Evolutionary conservation across 2,797 vertebrate species (phyloP).

Genomic region (Megaceryle alcyon): DNA sequence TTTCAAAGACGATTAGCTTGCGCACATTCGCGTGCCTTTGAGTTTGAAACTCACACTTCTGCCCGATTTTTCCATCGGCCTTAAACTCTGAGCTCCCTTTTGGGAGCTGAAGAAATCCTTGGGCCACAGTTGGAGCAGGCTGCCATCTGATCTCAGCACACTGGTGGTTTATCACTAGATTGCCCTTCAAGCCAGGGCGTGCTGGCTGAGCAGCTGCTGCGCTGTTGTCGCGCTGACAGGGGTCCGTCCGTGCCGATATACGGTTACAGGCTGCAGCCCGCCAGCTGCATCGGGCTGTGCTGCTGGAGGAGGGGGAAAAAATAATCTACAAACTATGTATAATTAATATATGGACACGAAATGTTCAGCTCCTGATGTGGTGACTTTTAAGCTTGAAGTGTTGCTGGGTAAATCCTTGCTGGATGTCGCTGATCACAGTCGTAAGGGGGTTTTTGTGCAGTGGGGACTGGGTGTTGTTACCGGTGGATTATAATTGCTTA

Average conservation of each 20-base stretch:
- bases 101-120: neutral
- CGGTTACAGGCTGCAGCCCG: neutral
- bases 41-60: neutral
- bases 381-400: neutral
- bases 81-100: neutral
- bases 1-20: neutral
- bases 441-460: neutral
- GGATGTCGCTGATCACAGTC: neutral
- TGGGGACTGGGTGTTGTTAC: neutral
- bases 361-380: neutral
- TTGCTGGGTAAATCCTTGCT: neutral
- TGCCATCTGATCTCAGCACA: constrained; percentile 32
- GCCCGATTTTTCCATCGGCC: neutral
- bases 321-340: neutral
- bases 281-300: neutral
- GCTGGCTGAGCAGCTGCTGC: constrained; percentile 68
- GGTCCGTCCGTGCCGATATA: neutral
- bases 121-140: neutral
- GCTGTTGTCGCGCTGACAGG: neutral
- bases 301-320: neutral
- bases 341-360: neutral
- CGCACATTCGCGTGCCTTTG: neutral
- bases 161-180: constrained; percentile 32
- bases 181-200: constrained; percentile 59
- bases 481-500: neutral